Base-by-base conservation (phyloP, 2,113 vertebrate genomes). In the Irena cyanogastra region DNA sequence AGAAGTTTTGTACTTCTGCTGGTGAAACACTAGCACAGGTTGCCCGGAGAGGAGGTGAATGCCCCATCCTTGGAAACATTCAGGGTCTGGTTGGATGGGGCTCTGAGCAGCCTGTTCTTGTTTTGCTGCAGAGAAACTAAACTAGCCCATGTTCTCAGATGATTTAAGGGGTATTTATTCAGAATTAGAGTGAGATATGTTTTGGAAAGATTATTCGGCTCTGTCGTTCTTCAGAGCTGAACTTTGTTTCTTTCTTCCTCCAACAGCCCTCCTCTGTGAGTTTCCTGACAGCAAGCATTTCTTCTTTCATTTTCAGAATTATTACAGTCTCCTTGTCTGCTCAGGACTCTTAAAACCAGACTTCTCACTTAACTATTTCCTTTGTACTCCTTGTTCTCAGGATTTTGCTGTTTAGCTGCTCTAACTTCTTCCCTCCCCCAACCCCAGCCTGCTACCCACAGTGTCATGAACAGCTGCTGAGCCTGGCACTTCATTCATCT, bases 381-480 rank as follows among this genome's bases (percentile, higher is more conserved):
- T 75, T 79, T 6, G 2, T 68, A 16, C 5, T 60, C 24, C 11
- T 30, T 28, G 10, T 81, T 84, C 13, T 70, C 24, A 3, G 44
- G 33, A 20, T 83, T 39, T 79, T 85, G 66, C 54, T 83, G 37
- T 88, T 90, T 3, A 33, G 33, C 33, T 61, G 44, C 35, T 72
- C 4, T 59, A 64, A n/a, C 16, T 24, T 50, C 16, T 44, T 59
- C n/a, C 39, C 5, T 37, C 5, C 23, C 11, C 7, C 44, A 39
- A 0, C 60, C 23, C n/a, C 31, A 59, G 0, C 35, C 64, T 85
- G 22, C 71, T 30, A 37, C 14, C 26, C 9, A 2, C 33, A 8
- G 59, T 21, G 20, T 31, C 27, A 2, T 45, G 81, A 61, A 13
- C 9, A 44, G 39, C 61, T 80, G 8, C 10, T 37, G 47, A 61